These are phyloP conservation scores for Rhombomys opimus DNA, from an alignment of 2,113 vertebrate genomes.

Conservation along the genomic window DNA sequence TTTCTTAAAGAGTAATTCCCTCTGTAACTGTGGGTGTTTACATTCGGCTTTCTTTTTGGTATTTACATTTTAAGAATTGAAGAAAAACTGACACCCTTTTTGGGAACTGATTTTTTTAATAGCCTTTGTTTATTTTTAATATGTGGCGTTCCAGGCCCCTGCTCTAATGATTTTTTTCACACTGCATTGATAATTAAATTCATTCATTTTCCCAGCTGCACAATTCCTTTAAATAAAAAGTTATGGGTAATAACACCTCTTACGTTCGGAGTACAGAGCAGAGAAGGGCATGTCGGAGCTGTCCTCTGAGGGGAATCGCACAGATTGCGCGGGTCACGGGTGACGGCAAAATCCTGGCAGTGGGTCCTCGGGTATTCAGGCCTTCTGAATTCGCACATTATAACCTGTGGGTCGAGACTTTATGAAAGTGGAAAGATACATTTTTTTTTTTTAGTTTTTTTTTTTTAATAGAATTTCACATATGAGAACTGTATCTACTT, in stretches of 20 bases:
- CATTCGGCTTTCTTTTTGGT: conserved; percentile 75
- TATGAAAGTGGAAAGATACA: background rate
- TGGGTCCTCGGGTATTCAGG: background rate
- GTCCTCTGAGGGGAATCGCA: conserved; percentile 66
- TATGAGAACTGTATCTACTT: background rate
- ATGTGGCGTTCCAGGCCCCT: conserved; percentile 88
- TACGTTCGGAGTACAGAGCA: conserved; percentile 85
- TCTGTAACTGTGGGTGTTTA: conserved; percentile 83
- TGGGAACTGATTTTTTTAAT: conserved; percentile 87
- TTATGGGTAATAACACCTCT: conserved; percentile 90
- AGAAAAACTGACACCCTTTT: conserved; percentile 84
- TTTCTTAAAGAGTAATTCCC: conserved; percentile 87
- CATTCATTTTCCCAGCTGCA: conserved; percentile 92
- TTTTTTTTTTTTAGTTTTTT: background rate
- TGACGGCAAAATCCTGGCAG: conserved; percentile 61
- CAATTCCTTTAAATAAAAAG: conserved; percentile 91
- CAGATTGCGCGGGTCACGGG: conserved; percentile 57
- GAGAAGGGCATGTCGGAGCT: conserved; percentile 85
- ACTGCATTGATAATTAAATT: conserved; percentile 93
- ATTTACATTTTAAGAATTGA: conserved; percentile 86
- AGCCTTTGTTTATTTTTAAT: conserved; percentile 91
- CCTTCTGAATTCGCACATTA: background rate
- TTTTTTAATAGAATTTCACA: background rate
- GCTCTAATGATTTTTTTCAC: conserved; percentile 93
- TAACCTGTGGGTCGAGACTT: background rate